Evolutionary conservation across 2,888 invertebrate genomes (phyloP), one percentile per base, ranked within the genome.

Genomic region (Parnassius apollo): DNA sequence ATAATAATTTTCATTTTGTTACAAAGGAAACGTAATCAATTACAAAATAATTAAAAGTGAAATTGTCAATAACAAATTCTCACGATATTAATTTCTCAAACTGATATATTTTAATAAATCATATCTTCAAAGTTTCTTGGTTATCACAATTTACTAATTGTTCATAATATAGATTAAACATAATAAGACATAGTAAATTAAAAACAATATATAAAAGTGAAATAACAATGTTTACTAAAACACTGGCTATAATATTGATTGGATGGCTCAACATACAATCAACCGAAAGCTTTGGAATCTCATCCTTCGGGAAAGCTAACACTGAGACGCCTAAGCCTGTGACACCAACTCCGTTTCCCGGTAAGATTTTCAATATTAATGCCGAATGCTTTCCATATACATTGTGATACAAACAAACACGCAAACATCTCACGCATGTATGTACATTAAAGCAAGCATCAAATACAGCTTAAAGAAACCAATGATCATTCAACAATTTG

Each of bases 261-360:
- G 76, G 76, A 49, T 80, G 77, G 76, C 67, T 84, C 59, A 71
- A 71, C 48, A 72, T 81, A 61, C 75, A 80, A 66, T 74, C 74
- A 9, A 66, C 74, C 35, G 73, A 85, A 63, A 78, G 82, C 54
- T 88, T 89, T 67, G 88, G 88, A 50, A 86, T 88, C 59, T 88
- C 88, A 2, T 88, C 89, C 9, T 89, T 89, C 67, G 90, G 90
- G 61, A 86, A 87, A 70, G 88, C 89, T 42, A 86, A 86, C 66
- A 90, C 90, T 0, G 89, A 90, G 25, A 81, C 90, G 3, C 86
- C 90, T 61, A 85, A 80, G 69, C 84, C 86, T 35, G 78, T 81
- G 35, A 84, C 86, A 25, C 85, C 88, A 0, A 85, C 90, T 25
- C 76, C 81, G 62, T 71, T 85, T 25, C 88, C 86, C 60, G 90